Base-by-base conservation (phyloP, 2,888 invertebrate species). In the Anorthoa munda region DNA sequence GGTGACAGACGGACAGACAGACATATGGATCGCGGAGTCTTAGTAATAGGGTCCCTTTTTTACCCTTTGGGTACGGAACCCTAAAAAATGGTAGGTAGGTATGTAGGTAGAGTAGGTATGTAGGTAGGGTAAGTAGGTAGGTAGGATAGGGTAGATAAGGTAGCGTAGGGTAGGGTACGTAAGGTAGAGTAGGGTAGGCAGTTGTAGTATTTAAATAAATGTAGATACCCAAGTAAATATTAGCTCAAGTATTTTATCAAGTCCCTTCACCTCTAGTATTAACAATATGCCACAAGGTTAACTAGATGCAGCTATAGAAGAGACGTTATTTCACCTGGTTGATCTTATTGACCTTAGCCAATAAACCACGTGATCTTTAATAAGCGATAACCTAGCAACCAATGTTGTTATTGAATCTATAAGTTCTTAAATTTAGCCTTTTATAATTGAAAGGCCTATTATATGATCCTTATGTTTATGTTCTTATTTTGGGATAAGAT, bases 221-320 rank as follows among this genome's bases (percentile, higher is more conserved):
- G 4, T n/a, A n/a, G n/a, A n/a, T 56, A 23, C n/a, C 13, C 26
- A 53, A 72, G 48, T 21, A 7, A 60, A 56, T 17, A 23, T 46
- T n/a, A 51, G 13, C 46, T 53, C 18, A 51, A 18, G 17, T 50
- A 18, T 50, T 50, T 75, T 66, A 51, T n/a, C n/a, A n/a, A n/a
- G n/a, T n/a, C 53, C 51, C 23, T 39, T 68, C 12, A 67, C n/a
- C 51, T 23, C 26, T n/a, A 26, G 4, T 50, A 21, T 45, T 21
- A 15, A 23, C 58, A 51, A 76, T 21, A 66, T 31, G n/a, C 23
- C 39, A 4, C 53, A 69, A 77, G 70, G 77, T 26, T 48, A 53
- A 45, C 46, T 23, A 60, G 46, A 39, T 53, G 70, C 26, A 70
- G 48, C 48, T 26, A 53, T 48, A 53, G 15, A 77, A 73, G 21